Conservation (phyloP, 2,797 vertebrate genomes). For the Chrosomus eos region DNA sequence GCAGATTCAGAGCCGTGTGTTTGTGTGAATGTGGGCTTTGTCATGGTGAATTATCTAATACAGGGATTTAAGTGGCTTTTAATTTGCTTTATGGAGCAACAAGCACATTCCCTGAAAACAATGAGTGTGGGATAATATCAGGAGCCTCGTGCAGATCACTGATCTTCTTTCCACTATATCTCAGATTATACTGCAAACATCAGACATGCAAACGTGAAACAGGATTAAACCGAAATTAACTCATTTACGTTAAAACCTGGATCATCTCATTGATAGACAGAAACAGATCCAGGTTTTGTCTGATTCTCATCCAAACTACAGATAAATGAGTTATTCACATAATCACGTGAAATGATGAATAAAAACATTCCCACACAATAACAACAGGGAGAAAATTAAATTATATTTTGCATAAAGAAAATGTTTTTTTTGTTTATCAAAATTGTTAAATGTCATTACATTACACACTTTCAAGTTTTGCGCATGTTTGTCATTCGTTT, state of each 20-base stretch:
- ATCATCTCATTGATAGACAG: slow-evolving; percentile 14
- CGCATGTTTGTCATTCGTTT: neutral
- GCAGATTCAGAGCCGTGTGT: neutral
- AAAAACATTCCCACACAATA: neutral
- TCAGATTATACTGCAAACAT: slow-evolving; percentile 31
- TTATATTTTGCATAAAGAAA: neutral
- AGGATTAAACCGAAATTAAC: slow-evolving; percentile 1
- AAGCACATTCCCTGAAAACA: slow-evolving; percentile 9
- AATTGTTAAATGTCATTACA: neutral
- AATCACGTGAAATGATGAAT: neutral
- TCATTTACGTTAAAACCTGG: slow-evolving; percentile 25
- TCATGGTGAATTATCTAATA: slow-evolving; percentile 14
- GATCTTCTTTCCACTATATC: neutral
- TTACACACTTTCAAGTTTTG: neutral
- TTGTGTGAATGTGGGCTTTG: too few relatives aligned
- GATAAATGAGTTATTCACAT: too few relatives aligned
- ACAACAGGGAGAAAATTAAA: neutral
- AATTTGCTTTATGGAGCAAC: slow-evolving; percentile 5
- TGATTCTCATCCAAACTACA: neutral
- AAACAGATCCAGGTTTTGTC: slow-evolving; percentile 1
- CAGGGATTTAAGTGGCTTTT: slow-evolving; percentile 11
- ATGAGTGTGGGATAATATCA: slow-evolving; percentile 19
- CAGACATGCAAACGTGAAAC: slow-evolving; percentile 2
- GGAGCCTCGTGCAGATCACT: neutral
- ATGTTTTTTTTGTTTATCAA: neutral